Evolutionary conservation across 2,888 invertebrate species (phyloP).

Genomic region (Cataglyphis albicans): DNA sequence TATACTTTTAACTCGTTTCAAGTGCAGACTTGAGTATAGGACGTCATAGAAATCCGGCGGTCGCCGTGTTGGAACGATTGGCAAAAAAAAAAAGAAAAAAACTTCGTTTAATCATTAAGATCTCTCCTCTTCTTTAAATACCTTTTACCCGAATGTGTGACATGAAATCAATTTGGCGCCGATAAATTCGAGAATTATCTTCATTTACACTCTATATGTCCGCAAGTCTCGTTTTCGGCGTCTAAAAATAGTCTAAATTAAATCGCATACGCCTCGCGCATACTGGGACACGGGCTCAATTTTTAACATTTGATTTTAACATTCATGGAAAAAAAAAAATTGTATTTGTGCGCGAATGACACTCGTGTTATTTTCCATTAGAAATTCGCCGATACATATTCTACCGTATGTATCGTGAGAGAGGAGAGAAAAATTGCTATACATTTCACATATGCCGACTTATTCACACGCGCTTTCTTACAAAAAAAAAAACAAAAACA

Average conservation of each 20-base stretch:
- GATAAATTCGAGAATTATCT: slow-evolving; percentile 56
- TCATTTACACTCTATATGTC: slow-evolving; percentile 29
- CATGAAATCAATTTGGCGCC: slow-evolving; percentile 74
- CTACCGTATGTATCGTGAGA: slow-evolving; percentile 56
- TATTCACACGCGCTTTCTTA: slow-evolving; percentile 65
- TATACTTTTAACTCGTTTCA: slow-evolving; percentile 63
- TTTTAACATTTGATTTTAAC: slow-evolving; percentile 2
- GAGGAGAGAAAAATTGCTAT: slow-evolving; percentile 60
- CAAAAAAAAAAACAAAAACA: slow-evolving; percentile 35
- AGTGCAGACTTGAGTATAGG: slow-evolving; percentile 70
- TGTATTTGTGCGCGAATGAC: slow-evolving; percentile 73
- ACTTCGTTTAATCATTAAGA: slow-evolving; percentile 61
- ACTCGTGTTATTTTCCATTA: slow-evolving; percentile 65
- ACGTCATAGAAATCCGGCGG: slow-evolving; percentile 71
- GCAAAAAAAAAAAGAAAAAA: not conserved
- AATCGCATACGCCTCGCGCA: slow-evolving; percentile 14
- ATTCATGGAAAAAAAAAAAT: slow-evolving; percentile 39
- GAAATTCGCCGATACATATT: slow-evolving; percentile 66
- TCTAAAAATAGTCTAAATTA: slow-evolving; percentile 4
- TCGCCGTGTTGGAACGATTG: slow-evolving; percentile 58
- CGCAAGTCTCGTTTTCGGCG: slow-evolving; percentile 14
- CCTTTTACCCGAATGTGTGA: slow-evolving; percentile 73
- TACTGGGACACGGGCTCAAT: not conserved
- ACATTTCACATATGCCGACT: slow-evolving; percentile 65
- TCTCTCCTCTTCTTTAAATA: slow-evolving; percentile 72